These are phyloP conservation scores for Phallusia fumigata DNA, from an alignment of 23 tunicate genomes.

Conservation along the genomic window DNA sequence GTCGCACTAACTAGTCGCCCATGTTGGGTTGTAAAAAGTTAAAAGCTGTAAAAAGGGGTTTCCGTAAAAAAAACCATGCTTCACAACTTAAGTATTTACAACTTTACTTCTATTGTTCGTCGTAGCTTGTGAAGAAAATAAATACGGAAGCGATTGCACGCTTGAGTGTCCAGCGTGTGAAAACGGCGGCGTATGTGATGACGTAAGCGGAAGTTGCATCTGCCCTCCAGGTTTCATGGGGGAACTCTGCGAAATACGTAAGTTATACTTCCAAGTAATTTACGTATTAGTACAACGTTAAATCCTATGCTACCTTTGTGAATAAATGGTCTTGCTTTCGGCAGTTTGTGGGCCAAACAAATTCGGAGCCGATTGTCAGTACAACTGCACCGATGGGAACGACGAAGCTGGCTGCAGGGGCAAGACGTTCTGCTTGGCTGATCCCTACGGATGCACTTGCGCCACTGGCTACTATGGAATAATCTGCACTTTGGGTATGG, in stretches of 20 bases:
- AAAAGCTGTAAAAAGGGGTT: too few relatives aligned
- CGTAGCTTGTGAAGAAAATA: constrained; percentile 54
- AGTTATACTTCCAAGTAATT: too few relatives aligned
- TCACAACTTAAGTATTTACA: too few relatives aligned
- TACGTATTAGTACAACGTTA: too few relatives aligned
- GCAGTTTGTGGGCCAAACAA: constrained; percentile 77
- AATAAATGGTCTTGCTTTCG: too few relatives aligned
- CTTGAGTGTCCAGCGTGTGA: constrained; percentile 68
- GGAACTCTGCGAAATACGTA: constrained; percentile 69
- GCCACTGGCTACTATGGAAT: constrained; percentile 75
- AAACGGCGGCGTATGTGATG: constrained; percentile 94
- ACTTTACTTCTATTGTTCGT: too few relatives aligned
- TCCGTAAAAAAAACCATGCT: too few relatives aligned
- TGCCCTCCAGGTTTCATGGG: constrained; percentile 98
- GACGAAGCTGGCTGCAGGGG: constrained; percentile 63
- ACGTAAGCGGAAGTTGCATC: constrained; percentile 60
- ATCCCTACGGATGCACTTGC: constrained; percentile 93
- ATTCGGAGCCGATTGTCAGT: constrained; percentile 77
- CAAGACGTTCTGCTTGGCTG: constrained; percentile 73
- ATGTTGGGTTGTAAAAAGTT: too few relatives aligned
- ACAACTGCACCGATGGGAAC: constrained; percentile 44
- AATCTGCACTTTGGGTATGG: constrained; percentile 65
- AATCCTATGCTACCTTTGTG: too few relatives aligned
- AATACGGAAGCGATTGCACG: constrained; percentile 55
- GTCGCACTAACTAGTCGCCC: too few relatives aligned